Conservation (phyloP, 37 sponge, comb jelly and placozoan species). For the Ianthella basta region DNA sequence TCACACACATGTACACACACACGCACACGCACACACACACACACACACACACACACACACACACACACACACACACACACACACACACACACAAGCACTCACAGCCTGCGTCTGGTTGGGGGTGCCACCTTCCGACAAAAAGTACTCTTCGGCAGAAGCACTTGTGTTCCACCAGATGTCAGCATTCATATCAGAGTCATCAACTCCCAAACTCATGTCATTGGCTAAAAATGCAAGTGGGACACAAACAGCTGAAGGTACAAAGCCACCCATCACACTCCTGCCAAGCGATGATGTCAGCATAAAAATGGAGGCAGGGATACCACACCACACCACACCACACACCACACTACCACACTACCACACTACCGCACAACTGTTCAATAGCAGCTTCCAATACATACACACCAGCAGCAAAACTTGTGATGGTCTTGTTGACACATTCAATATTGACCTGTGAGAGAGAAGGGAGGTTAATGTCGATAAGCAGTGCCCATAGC, state of each 20-base stretch:
- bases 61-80: slow-evolving; percentile 9
- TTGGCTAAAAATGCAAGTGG: not conserved
- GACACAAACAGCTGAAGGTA: too few species aligned
- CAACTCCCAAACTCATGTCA: not conserved
- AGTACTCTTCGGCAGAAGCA: not conserved
- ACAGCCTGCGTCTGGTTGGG: slow-evolving; percentile 50
- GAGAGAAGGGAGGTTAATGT: too few species aligned
- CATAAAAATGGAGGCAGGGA: too few species aligned
- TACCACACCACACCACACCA: too few species aligned
- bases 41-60: not conserved
- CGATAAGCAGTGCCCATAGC: not conserved
- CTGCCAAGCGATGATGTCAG: too few species aligned
- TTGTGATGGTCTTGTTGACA: slow-evolving; percentile 19
- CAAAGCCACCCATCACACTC: too few species aligned
- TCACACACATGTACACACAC: not conserved
- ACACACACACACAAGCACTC: not conserved
- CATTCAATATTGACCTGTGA: not conserved
- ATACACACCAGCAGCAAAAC: not conserved
- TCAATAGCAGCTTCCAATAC: too few species aligned
- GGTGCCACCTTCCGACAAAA: not conserved
- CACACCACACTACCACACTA: too few species aligned
- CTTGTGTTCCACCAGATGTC: slow-evolving; percentile 20
- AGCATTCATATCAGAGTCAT: not conserved
- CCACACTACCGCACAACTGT: too few species aligned
- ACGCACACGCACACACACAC: not conserved